These are phyloP conservation scores for Chymomyza caudatula DNA, from an alignment of 2,888 invertebrate species.

Conservation along the genomic window DNA sequence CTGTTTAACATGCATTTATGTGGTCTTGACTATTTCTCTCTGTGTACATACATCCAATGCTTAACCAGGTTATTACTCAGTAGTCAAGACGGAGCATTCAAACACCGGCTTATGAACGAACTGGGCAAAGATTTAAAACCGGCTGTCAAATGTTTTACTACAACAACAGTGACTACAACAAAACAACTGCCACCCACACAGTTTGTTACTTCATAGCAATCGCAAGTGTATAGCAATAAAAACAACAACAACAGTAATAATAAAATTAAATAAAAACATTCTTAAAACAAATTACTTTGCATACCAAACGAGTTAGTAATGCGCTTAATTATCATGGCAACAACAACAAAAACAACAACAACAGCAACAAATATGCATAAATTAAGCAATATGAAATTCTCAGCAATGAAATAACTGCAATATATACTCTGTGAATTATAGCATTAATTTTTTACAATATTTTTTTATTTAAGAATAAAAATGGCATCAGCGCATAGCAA, in stretches of 20 bases:
- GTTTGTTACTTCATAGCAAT: neutral
- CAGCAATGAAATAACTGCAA: slow-evolving; percentile 25
- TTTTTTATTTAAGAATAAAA: slow-evolving; percentile 22
- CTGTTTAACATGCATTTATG: too few species aligned
- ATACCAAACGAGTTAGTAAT: slow-evolving; percentile 55
- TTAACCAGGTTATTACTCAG: neutral
- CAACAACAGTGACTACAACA: neutral
- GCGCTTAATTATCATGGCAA: slow-evolving; percentile 19
- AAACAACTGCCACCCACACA: neutral
- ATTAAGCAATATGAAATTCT: slow-evolving; percentile 25
- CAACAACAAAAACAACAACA: slow-evolving; percentile 3
- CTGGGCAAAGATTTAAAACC: neutral
- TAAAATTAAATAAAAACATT: neutral
- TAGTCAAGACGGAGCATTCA: neutral
- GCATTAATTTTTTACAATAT: neutral
- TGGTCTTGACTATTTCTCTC: too few species aligned
- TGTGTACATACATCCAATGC: too few species aligned
- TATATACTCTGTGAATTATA: slow-evolving; percentile 2
- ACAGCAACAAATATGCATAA: slow-evolving; percentile 31
- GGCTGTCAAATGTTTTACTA: neutral
- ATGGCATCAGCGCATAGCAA: slow-evolving; percentile 12
- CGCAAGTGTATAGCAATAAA: neutral
- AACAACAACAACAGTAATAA: too few species aligned
- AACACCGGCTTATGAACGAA: neutral
- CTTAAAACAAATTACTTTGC: slow-evolving; percentile 36